A percentile compares a stretch with the other conserved stretches of the same genome.
Evolutionary conservation across 2,797 vertebrate species (phyloP).

Genomic region (Chloroceryle inda): DNA sequence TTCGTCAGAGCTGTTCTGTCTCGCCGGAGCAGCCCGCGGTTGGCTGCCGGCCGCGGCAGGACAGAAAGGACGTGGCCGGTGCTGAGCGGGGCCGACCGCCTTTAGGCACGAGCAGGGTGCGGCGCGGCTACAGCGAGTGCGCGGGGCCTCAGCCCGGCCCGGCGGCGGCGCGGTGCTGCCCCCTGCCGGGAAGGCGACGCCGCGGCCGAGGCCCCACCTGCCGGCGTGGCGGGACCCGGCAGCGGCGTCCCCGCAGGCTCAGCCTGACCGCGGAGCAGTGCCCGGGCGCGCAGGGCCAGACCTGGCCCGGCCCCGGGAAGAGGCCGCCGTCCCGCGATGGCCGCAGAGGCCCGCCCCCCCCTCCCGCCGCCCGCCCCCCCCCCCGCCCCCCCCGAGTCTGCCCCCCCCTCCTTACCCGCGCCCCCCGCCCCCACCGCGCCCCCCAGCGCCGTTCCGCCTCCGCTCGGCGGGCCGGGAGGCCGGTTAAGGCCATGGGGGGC

Average conservation of each 20-base stretch:
- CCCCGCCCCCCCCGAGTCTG: background rate
- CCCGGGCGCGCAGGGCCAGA: no score
- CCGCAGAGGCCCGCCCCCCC: background rate
- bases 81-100: background rate
- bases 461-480: background rate
- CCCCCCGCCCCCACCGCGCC: background rate
- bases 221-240: background rate
- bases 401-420: background rate
- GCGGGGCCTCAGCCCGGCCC: no score
- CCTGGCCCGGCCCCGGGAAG: background rate
- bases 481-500: background rate
- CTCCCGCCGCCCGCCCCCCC: background rate
- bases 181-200: background rate
- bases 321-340: accelerated
- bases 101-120: background rate
- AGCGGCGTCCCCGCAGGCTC: background rate
- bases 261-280: background rate
- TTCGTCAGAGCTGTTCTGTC: background rate
- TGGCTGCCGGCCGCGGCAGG: background rate
- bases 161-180: background rate
- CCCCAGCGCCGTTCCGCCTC: background rate
- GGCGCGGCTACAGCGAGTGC: no score
- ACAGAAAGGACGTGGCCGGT: background rate
- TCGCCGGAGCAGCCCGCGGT: background rate
- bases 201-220: background rate